Evolutionary conservation across 2,797 vertebrate species (phyloP), one percentile per base, ranked within the genome.

Genomic region (Hippocampus kuda): DNA sequence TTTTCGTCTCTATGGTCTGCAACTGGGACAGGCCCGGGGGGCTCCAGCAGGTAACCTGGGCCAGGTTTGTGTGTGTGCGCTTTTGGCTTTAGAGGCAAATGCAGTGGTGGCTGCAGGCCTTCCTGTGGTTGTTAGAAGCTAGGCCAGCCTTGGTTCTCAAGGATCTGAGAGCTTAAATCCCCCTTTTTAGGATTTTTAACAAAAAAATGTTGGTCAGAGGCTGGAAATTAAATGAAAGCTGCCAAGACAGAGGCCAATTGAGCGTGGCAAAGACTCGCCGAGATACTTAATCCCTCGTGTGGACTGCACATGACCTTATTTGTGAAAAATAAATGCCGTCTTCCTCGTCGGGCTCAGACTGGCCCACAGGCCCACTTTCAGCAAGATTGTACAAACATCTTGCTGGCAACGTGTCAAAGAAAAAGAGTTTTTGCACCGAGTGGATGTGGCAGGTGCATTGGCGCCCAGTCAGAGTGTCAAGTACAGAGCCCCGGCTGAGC

Each of bases 31-130:
- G 80, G 79, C 72, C 46, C 49, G 66, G 34, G 6, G 77, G 72
- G 70, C 75, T 78, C 70, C 83, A 75, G 85, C 81, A 84, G 85
- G 86, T 85, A 82, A 79, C 82, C 73, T 79, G 79, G 75, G 76
- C 68, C 77, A 68, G 73, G 72, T 79, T 72, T 85, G 80, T 75
- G 73, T 84, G 78, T 78, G 74, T 69, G 70, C 34, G 34, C 75
- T 77, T 77, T 79, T 68, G 75, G 34, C 53, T 67, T 38, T 11
- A 77, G 76, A 81, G 76, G 75, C 81, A 81, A 83, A 87, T 86
- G 85, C 83, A 11, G 7, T 66, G 64, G 81, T 81, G 79, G 75
- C 81, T 84, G 71, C 73, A 59, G 81, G 77, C 70, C 68, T 66
- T 80, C 74, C 70, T 73, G 72, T 66, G 69, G 65, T 70, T 67